Percentiles rank a stretch among this genome's conserved stretches.
Evolutionary conservation across 1,140 invertebrate species (phyloP).

Genomic region (Drosophila mauritiana): DNA sequence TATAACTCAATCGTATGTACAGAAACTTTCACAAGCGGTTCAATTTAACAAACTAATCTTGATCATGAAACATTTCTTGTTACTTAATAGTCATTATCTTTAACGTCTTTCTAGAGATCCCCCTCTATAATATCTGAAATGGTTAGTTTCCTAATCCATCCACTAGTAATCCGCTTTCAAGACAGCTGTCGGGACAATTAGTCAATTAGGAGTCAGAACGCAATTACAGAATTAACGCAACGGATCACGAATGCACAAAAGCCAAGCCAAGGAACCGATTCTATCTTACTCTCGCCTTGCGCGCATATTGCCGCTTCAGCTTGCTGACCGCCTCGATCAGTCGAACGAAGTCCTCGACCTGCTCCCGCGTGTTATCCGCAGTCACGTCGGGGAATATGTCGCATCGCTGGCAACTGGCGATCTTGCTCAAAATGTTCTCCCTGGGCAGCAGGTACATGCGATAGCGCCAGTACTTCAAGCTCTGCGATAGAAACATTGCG

Average conservation of each 20-base stretch:
- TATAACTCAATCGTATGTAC: too few species aligned
- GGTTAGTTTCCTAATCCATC: neutral
- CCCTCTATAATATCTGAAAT: too few species aligned
- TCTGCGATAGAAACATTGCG: slow-evolving; percentile 85
- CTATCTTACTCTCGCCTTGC: slow-evolving; percentile 77
- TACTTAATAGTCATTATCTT: too few species aligned
- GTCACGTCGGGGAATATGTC: slow-evolving; percentile 90
- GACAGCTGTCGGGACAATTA: slow-evolving; percentile 25
- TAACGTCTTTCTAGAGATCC: too few species aligned
- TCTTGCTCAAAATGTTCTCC: slow-evolving; percentile 89
- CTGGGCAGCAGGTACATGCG: slow-evolving; percentile 94
- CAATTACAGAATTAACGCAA: slow-evolving; percentile 43
- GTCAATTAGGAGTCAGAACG: slow-evolving; percentile 42
- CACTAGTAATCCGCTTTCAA: neutral
- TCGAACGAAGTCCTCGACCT: slow-evolving; percentile 91
- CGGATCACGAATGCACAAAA: slow-evolving; percentile 47
- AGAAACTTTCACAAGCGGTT: too few species aligned
- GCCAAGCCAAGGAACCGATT: slow-evolving; percentile 6
- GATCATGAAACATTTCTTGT: too few species aligned
- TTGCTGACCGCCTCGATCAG: slow-evolving; percentile 97
- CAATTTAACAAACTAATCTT: too few species aligned
- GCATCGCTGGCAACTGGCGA: slow-evolving; percentile 89
- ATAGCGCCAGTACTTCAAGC: slow-evolving; percentile 97
- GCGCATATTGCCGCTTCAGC: slow-evolving; percentile 89
- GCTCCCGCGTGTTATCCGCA: slow-evolving; percentile 88